Base-by-base conservation (phyloP, 1,140 invertebrate species). In the Cryptotermes secundus region DNA sequence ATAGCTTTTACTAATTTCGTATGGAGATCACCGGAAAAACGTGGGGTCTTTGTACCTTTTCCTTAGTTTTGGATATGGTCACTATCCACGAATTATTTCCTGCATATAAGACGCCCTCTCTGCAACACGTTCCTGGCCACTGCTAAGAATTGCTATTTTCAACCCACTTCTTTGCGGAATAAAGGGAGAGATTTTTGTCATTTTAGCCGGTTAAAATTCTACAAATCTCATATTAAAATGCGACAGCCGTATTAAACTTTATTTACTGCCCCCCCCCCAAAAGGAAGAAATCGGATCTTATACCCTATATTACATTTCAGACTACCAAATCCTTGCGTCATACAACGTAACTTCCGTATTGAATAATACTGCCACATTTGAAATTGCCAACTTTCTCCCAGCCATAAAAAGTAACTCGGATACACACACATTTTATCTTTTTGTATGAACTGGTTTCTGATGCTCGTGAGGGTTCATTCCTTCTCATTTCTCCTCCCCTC, bases 401-500 rank as follows among this genome's bases (percentile, higher is more conserved):
- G 59, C n/a, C n/a, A 65, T 65, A 31, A 72, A 72, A 72, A 72
- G 59, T 72, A 72, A 72, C 59, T 72, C 59, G 59, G n/a, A 72
- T 72, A 72, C 31, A 72, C 26, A 31, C n/a, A 72, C 19, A 19
- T 59, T 59, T 31, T n/a, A 3, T 12, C 59, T 31, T 72, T 72
- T 72, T 72, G 16, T 72, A 31, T 72, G 59, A 72, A 72, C 59
- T 72, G 59, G 59, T 31, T 72, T 72, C 59, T 72, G 59, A 72
- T 72, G 59, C 16, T 72, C 7, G n/a, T 4, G 53, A 59, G 53
- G 53, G 53, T 59, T 59, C 26, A 59, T 59, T 59, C 53, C 19
- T 59, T 59, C 53, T 10, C 53, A 59, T 59, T n/a, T 59, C 59
- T 9, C n/a, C 59, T 49, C 45, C 19, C 19, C 59, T 31, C n/a